Base-by-base conservation (phyloP, 2,888 invertebrate genomes). In the Tetragnatha montana region DNA sequence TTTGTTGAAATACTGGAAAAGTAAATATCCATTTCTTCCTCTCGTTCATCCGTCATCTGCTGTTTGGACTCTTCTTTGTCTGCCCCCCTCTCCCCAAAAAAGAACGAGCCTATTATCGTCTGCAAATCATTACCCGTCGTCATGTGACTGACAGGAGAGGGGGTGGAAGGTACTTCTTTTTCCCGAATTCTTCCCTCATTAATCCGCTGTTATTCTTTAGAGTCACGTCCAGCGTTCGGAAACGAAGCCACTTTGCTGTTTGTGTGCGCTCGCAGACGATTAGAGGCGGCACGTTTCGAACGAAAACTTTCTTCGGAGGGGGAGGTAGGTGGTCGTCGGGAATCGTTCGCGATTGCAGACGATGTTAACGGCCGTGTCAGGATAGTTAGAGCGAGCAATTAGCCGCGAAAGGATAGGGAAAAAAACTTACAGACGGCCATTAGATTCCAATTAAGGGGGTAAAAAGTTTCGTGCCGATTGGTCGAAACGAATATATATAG, bases 131-230 rank as follows among this genome's bases (percentile, higher is more conserved):
- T 83, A 75, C 69, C 75, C 73, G 19, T 50, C 49, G 19, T 81
- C 21, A 60, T 47, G 50, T 71, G 21, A 51, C n/a, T 8, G 70
- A 69, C n/a, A 50, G 81, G 17, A 47, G 35, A 6, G 71, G 71
- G 49, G 22, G 50, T n/a, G 21, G 47, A 68, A 3, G 75, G 68
- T 68, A 17, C 8, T 21, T 68, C 35, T 35, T 35, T 35, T 35
- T 35, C 35, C 68, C 21, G 35, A 78, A 49, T 22, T 50, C 47
- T 35, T 35, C 60, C 35, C 80, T 80, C 86, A 78, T 79, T 86
- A 86, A 86, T 86, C 80, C 80, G 71, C 50, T 80, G 80, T 86
- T 86, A 86, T 86, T 86, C 86, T 86, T 79, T 80, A 79, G 35
- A 86, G 80, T 86, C 79, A 86, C 86, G 86, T 86, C 51, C 79